Base-by-base conservation (phyloP, 2,888 invertebrate species). In the Chrysomela aeneicollis region DNA sequence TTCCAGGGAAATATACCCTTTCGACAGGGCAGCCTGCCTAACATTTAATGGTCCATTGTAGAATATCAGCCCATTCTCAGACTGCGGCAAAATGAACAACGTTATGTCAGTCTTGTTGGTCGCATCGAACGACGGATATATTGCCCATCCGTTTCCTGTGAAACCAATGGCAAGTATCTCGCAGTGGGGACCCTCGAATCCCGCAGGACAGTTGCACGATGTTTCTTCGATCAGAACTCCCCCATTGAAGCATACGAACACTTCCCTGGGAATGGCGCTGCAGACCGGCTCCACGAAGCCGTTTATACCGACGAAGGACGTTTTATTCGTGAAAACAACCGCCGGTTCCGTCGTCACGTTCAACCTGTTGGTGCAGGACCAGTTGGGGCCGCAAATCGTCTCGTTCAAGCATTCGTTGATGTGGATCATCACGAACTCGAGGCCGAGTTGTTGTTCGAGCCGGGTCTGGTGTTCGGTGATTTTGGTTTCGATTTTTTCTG, bases 241-340 rank as follows among this genome's bases (percentile, higher is more conserved):
- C 82, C 78, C 80, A 71, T 82, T 80, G 49, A 76, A 74, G 68
- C 82, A 81, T 37, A 72, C 73, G 5, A 50, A 61, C 3, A 72
- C 67, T 5, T 62, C 66, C 67, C 58, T 70, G n/a, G 73, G 70
- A 18, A 75, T 60, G 59, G 80, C 92, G 84, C 86, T 87, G 77
- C 96, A 97, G 53, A 90, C 87, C 0, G 94, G 90, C 79, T 92
- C 90, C 0, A 94, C 91, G 32, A 92, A 86, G 0, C 95, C 94
- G 19, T 90, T 89, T 0, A 99, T 94, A 0, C 98, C 98, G 12
- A 98, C 95, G 79, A 98, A 94, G 2, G 96, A 95, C 0, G 96
- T 95, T 1, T 90, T 91, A 79, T 98, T 98, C 0, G 97, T 96
- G 78, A 92, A 95, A 6, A 99, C 94, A 5, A 93, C 87, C 32